Evolutionary conservation across 2,113 vertebrate species (phyloP), one percentile per base, ranked within the genome.

Genomic region (Barnardius zonarius): DNA sequence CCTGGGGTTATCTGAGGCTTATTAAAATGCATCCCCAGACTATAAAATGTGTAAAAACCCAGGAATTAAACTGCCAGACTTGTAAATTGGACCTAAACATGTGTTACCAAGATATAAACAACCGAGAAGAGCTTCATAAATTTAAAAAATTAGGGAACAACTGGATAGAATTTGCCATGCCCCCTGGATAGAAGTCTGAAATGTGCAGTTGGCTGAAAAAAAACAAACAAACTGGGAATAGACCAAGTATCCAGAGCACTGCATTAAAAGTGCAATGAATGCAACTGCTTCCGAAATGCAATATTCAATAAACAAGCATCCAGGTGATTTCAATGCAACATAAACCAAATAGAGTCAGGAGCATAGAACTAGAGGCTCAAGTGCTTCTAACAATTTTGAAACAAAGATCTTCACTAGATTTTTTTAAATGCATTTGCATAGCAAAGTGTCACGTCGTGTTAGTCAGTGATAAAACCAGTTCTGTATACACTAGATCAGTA

Each of bases 211-310:
- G 11, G 13, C 25, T 80, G 30, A 75, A n/a, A 59, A 23, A n/a
- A 11, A 33, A 22, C 37, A 37, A 37, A 37, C 8, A 44, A 41
- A 12, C 55, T 27, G 52, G 44, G 23, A 91, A 69, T 10, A 20
- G 48, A 27, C 14, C 6, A 1, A 2, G 23, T 22, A 61, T 35
- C 35, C 1, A 0, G 61, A 78, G 33, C 3, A 5, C 12, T 20
- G 27, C 35, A 16, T 35, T 31, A 68, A 86, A 82, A 10, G 33
- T 33, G n/a, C 46, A 43, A n/a, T 5, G 4, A 69, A 66, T 2
- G 2, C 31, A 73, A 30, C 41, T 28, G 33, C 75, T 82, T 62
- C 66, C 22, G 37, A 17, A 30, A 41, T 17, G 8, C 23, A 33
- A 11, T 33, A 46, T 30, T 86, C 41, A 39, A 61, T 33, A 66